Evolutionary conservation across 1,140 invertebrate species (phyloP).

Genomic region (Procambarus clarkii): DNA sequence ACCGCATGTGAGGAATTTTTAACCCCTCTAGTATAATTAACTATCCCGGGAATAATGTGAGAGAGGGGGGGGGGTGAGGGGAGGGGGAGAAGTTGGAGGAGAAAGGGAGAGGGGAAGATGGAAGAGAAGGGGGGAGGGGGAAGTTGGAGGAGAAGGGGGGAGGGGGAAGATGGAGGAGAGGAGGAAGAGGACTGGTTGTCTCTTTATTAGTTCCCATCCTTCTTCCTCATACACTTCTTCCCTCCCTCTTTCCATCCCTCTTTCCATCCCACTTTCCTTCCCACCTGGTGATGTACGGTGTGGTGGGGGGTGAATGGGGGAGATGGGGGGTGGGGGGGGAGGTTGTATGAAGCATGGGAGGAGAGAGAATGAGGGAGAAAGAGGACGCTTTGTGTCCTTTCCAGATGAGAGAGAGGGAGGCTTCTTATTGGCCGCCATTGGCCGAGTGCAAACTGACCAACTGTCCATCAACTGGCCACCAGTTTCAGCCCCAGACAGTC

Average conservation of each 20-base stretch:
- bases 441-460: too few species aligned
- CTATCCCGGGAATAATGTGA: neutral
- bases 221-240: too few species aligned
- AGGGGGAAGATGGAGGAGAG: neutral
- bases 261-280: too few species aligned
- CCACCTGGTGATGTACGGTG: too few species aligned
- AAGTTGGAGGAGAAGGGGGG: neutral
- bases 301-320: neutral
- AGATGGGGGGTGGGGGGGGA: too few species aligned
- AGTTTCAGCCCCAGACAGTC: too few species aligned
- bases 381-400: too few species aligned
- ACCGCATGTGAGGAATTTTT: constrained; percentile 4
- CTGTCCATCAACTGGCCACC: too few species aligned
- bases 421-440: too few species aligned
- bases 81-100: neutral
- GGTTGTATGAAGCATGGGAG: neutral
- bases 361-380: neutral
- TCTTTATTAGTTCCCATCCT: too few species aligned
- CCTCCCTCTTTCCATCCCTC: too few species aligned
- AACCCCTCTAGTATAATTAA: constrained; percentile 6
- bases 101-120: neutral
- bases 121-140: neutral
- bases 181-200: neutral
- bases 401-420: neutral
- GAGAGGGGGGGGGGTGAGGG: neutral